These are phyloP conservation scores for Athripsodes cinereus DNA, from an alignment of 2,888 invertebrate species.

Conservation along the genomic window DNA sequence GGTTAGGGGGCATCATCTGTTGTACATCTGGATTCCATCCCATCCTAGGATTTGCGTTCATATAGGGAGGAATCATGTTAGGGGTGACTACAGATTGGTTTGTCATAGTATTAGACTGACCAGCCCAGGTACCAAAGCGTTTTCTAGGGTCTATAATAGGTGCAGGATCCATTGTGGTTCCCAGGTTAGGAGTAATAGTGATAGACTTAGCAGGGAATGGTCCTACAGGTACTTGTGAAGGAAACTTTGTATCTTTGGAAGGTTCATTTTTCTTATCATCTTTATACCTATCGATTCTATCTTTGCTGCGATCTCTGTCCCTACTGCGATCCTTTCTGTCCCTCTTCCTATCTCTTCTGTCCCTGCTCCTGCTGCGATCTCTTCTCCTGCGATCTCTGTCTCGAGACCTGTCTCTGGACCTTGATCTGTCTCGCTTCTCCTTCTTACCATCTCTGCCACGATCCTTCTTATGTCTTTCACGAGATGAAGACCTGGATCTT, in stretches of 20 bases:
- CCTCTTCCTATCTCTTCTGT: slow-evolving; percentile 40
- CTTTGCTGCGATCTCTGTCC: slow-evolving; percentile 44
- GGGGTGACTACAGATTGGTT: slow-evolving; percentile 5
- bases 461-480: slow-evolving; percentile 38
- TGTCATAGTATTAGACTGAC: background rate
- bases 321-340: slow-evolving; percentile 51
- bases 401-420: slow-evolving; percentile 39
- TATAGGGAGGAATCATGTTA: background rate
- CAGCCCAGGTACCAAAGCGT: slow-evolving; percentile 8
- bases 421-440: slow-evolving; percentile 42
- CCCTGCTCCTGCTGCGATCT: slow-evolving; percentile 53
- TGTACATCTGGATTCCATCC: slow-evolving; percentile 5
- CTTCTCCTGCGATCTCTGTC: slow-evolving; percentile 56
- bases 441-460: slow-evolving; percentile 39
- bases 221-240: background rate
- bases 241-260: slow-evolving; percentile 1
- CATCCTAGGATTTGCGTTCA: slow-evolving; percentile 12
- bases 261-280: slow-evolving; percentile 31
- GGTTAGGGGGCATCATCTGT: background rate
- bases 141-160: slow-evolving; percentile 5
- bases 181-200: background rate
- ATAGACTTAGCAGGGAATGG: too few species aligned
- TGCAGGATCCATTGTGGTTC: background rate
- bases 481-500: slow-evolving; percentile 28
- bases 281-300: slow-evolving; percentile 46